These are phyloP conservation scores for Microcebus lehilahytsara DNA, from an alignment of 2,113 vertebrate species.

Conservation along the genomic window DNA sequence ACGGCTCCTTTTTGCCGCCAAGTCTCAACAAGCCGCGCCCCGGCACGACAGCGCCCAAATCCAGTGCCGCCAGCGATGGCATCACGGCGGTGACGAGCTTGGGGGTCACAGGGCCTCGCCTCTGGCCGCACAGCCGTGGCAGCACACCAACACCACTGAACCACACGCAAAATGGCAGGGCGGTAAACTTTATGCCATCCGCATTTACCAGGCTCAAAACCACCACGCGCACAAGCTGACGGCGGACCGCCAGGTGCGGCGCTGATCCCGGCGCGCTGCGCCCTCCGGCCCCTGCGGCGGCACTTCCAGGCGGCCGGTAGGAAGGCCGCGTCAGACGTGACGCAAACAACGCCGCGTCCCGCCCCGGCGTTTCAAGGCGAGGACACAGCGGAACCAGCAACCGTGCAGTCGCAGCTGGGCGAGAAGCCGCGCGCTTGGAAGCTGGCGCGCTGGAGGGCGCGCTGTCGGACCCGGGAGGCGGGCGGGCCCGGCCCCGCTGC, in stretches of 20 bases:
- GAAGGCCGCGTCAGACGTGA: neutral
- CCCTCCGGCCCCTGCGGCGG: neutral
- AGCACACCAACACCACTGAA: fast-evolving
- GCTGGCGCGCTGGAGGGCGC: too few relatives aligned
- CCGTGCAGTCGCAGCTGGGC: too few relatives aligned
- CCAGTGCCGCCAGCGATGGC: fast-evolving
- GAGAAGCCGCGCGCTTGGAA: too few relatives aligned
- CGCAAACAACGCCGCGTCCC: too few relatives aligned
- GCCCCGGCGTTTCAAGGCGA: neutral
- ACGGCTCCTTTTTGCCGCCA: neutral
- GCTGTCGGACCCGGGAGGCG: too few relatives aligned
- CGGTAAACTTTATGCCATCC: neutral
- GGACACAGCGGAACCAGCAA: neutral
- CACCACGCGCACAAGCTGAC: neutral
- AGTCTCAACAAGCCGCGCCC: neutral
- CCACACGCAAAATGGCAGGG: neutral
- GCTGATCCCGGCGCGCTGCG: neutral
- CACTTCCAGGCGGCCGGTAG: neutral
- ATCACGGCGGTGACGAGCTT: neutral
- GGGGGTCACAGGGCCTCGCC: neutral
- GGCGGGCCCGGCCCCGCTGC: too few relatives aligned
- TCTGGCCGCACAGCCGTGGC: too few relatives aligned
- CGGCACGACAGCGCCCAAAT: neutral
- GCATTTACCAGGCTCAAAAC: neutral
- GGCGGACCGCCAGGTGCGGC: neutral